Evolutionary conservation across 2,888 invertebrate genomes (phyloP).

Genomic region (Kuschelorhynchus macadamiae): DNA sequence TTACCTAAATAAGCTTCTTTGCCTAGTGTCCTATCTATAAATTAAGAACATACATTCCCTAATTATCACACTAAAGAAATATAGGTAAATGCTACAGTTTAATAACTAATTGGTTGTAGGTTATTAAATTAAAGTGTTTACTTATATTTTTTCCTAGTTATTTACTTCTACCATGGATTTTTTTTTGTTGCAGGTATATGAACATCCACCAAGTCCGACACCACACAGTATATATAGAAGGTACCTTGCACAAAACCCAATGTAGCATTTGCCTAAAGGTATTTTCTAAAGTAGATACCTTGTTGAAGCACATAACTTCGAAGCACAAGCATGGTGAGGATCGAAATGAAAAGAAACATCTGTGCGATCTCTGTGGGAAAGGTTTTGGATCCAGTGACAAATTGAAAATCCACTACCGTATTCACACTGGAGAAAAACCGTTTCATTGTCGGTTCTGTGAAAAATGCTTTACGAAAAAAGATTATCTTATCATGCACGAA

Average conservation of each 20-base stretch:
- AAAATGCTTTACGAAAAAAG: conserved; percentile 62
- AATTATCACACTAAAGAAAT: too few relatives aligned
- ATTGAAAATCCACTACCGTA: conserved; percentile 59
- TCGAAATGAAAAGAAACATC: conserved; percentile 58
- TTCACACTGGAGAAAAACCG: conserved; percentile 69
- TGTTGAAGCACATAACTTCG: conserved; percentile 69
- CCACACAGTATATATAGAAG: conserved; percentile 65
- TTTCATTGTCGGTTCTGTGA: conserved; percentile 60
- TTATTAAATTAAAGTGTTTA: too few relatives aligned
- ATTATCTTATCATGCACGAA: conserved; percentile 63
- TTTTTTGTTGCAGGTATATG: conserved; percentile 55
- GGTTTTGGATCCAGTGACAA: conserved; percentile 63
- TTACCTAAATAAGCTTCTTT: too few relatives aligned
- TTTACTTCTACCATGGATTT: too few relatives aligned
- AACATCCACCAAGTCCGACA: conserved; percentile 61
- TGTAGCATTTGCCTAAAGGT: conserved; percentile 63
- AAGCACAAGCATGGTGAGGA: conserved; percentile 56
- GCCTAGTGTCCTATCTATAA: too few relatives aligned
- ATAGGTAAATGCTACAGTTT: too few relatives aligned
- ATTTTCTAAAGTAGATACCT: conserved; percentile 61
- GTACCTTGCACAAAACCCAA: conserved; percentile 67
- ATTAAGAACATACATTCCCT: too few relatives aligned
- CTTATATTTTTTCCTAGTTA: too few relatives aligned
- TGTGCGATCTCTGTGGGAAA: conserved; percentile 65
- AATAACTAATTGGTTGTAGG: too few relatives aligned